Percentiles rank a stretch among this genome's conserved stretches.
These are phyloP conservation scores for Syrmaticus mikado DNA, from an alignment of 2,113 vertebrate species.

Conservation along the genomic window DNA sequence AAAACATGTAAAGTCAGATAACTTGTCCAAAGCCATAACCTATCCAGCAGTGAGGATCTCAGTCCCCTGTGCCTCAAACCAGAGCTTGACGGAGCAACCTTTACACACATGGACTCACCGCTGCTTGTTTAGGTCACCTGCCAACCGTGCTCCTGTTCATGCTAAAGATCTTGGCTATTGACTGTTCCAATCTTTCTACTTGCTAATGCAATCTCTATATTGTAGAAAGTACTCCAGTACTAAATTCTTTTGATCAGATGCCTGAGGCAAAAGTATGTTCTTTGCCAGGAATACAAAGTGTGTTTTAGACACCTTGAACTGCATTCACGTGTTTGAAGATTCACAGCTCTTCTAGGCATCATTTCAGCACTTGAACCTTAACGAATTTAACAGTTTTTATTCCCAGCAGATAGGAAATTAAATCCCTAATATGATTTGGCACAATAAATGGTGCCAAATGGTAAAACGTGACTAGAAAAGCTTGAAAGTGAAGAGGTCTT, in stretches of 20 bases:
- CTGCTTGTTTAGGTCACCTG: not conserved
- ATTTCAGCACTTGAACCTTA: not conserved
- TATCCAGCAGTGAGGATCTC: not conserved
- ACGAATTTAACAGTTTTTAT: not conserved
- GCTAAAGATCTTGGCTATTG: not conserved
- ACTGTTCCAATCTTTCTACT: not conserved
- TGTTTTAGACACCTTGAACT: not conserved
- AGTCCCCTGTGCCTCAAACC: not conserved
- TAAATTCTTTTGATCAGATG: not conserved
- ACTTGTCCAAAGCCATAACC: not conserved
- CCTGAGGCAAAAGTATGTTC: not conserved
- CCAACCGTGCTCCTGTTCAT: not conserved
- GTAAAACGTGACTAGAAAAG: not conserved
- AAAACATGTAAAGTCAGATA: accelerated
- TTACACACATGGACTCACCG: not conserved
- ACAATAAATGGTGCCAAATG: not conserved
- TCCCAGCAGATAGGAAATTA: not conserved
- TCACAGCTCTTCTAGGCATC: not conserved
- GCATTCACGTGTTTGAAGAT: not conserved
- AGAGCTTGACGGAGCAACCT: not conserved
- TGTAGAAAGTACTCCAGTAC: not conserved
- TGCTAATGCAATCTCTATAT: not conserved
- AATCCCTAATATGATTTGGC: not conserved
- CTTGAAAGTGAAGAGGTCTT: not conserved
- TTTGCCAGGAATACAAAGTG: not conserved